phyloP scores from a whole-genome alignment of 1,140 invertebrate genomes.

The Tetragnatha versicolor region DNA sequence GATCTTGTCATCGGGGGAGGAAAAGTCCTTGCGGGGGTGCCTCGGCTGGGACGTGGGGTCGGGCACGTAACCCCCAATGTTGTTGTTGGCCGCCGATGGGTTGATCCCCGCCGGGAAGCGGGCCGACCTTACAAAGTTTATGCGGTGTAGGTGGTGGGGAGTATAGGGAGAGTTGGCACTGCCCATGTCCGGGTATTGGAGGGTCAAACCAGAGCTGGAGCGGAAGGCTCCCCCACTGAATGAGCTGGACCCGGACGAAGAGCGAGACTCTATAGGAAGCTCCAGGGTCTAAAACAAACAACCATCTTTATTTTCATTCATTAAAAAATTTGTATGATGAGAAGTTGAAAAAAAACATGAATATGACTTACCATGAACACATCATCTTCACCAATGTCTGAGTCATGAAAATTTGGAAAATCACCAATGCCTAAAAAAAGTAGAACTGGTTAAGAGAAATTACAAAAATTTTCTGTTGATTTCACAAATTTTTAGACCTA shows the following conservation, averaged over 20 bases:
- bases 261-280: slow-evolving; percentile 76
- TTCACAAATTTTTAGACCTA: not conserved
- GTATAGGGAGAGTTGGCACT: slow-evolving; percentile 61
- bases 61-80: slow-evolving; percentile 24
- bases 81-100: slow-evolving; percentile 26
- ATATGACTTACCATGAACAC: slow-evolving; percentile 78
- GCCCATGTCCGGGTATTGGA: slow-evolving; percentile 59
- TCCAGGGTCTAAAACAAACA: slow-evolving; percentile 74
- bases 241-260: slow-evolving; percentile 71
- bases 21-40: slow-evolving; percentile 45
- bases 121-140: slow-evolving; percentile 65
- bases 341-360: not conserved
- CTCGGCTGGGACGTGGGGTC: not conserved
- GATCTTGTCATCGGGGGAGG: slow-evolving; percentile 58
- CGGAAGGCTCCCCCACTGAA: slow-evolving; percentile 62
- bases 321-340: not conserved
- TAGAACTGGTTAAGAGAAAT: not conserved
- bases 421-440: slow-evolving; percentile 61
- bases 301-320: not conserved
- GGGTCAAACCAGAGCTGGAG: slow-evolving; percentile 39
- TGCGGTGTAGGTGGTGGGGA: slow-evolving; percentile 66
- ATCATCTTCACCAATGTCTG: slow-evolving; percentile 80
- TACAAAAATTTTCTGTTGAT: not conserved
- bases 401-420: slow-evolving; percentile 66
- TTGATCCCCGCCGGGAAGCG: slow-evolving; percentile 33